Evolutionary conservation across 2,113 vertebrate species (phyloP), one percentile per base, ranked within the genome.

Genomic region (Paramisgurnus dabryanus): DNA sequence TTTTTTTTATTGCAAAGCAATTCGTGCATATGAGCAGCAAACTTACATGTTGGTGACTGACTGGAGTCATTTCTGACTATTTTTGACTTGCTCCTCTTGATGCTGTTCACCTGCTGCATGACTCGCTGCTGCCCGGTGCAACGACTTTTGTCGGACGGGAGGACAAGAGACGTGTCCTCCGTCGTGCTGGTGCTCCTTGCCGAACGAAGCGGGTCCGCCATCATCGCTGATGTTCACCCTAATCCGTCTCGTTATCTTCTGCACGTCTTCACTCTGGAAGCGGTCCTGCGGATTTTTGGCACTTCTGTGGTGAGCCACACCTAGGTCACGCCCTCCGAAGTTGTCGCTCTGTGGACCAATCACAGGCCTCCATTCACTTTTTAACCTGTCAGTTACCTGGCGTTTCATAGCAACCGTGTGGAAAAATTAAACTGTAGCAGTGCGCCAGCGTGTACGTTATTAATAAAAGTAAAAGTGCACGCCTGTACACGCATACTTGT

Each of bases 151-250:
- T 93, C 92, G 1, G 89, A 89, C 41, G 92, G 92, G 40, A 93
- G n/a, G 34, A 89, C 91, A 50, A 93, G 90, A 43, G 92, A 93
- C n/a, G 92, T 93, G 87, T 93, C 92, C 34, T 92, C 92, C 13
- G 1, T 15, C n/a, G 4, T 2, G 2, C 34, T 39, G 27, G 12
- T 0, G 53, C 4, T 61, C 75, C 72, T 80, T 2, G 89, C 86
- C 7, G 91, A 91, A 17, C 85, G 85, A 81, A 93, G 76, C 79
- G 91, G 89, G 5, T 91, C 91, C 76, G 66, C 49, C 77, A 87
- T 89, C 90, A 86, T 92, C 43, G 80, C 89, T 68, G 57, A 58
- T 2, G 40, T 47, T 47, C 58, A 18, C 6, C 6, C 17, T 6
- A n/a, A 58, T 5, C 6, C 9, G 61, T 12, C 61, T 27, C 4